These are phyloP conservation scores for Rhagoletis pomonella DNA, from an alignment of 1,140 invertebrate species.

Conservation along the genomic window DNA sequence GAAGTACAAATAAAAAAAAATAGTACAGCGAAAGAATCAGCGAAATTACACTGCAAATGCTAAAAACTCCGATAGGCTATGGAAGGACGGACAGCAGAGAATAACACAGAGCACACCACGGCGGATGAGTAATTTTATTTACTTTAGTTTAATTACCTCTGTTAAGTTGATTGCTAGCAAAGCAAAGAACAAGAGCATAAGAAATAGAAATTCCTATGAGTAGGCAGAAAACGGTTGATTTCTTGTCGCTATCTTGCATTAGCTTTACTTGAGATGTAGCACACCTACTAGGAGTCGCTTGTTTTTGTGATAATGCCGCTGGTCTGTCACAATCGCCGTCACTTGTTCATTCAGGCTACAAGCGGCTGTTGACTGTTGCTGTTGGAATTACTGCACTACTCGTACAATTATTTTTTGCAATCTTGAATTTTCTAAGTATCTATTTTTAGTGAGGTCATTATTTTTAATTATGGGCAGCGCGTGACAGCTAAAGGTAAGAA, in stretches of 20 bases:
- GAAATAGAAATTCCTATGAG: background rate
- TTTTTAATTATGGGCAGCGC: no score
- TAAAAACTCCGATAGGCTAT: background rate
- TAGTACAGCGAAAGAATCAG: background rate
- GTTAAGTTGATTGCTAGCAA: background rate
- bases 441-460: no score
- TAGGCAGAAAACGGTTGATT: background rate
- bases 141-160: conserved; percentile 14
- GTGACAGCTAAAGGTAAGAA: no score
- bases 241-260: background rate
- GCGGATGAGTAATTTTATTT: conserved; percentile 46
- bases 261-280: no score
- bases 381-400: no score
- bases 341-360: no score
- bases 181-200: background rate
- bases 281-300: no score
- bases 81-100: background rate
- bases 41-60: background rate
- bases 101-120: background rate
- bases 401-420: no score
- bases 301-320: no score
- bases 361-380: no score
- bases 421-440: no score
- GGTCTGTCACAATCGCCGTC: no score
- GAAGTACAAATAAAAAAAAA: background rate